Percentiles rank a stretch among this genome's conserved stretches.
These are phyloP conservation scores for Dicrurus megarhynchus DNA, from an alignment of 2,113 vertebrate species.

Conservation along the genomic window DNA sequence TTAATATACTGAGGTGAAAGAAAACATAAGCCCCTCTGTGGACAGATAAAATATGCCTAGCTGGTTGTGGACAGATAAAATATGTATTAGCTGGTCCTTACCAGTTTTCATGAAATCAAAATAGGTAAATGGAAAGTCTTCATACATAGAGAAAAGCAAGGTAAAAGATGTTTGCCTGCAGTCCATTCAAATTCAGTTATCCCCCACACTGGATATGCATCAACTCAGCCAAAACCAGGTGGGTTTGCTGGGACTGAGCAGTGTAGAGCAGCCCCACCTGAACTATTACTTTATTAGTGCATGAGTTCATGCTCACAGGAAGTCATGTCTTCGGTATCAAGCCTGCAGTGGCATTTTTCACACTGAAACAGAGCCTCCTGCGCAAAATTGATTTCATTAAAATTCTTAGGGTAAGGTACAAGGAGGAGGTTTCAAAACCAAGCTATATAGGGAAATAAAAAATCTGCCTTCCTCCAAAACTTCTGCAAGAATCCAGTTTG, in stretches of 20 bases:
- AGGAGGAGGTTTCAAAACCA: background rate
- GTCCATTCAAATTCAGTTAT: background rate
- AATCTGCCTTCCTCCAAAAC: background rate
- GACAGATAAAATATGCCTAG: background rate
- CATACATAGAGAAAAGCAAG: background rate
- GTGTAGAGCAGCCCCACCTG: background rate
- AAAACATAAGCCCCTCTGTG: background rate
- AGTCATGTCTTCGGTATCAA: background rate
- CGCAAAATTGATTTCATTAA: background rate
- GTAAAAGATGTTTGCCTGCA: background rate
- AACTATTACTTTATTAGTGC: background rate
- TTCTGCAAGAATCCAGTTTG: background rate
- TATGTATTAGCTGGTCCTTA: background rate
- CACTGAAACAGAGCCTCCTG: background rate
- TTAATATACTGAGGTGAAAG: background rate
- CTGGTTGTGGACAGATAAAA: background rate
- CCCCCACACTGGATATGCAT: fast-evolving
- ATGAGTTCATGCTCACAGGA: background rate
- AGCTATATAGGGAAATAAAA: background rate
- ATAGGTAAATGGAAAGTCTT: background rate
- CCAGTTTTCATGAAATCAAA: background rate
- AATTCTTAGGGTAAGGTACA: background rate
- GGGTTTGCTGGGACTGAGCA: background rate
- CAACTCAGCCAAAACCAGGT: background rate
- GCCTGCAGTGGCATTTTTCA: background rate